These are phyloP conservation scores for Notothenia coriiceps DNA, from an alignment of 2,113 vertebrate species.

Conservation along the genomic window DNA sequence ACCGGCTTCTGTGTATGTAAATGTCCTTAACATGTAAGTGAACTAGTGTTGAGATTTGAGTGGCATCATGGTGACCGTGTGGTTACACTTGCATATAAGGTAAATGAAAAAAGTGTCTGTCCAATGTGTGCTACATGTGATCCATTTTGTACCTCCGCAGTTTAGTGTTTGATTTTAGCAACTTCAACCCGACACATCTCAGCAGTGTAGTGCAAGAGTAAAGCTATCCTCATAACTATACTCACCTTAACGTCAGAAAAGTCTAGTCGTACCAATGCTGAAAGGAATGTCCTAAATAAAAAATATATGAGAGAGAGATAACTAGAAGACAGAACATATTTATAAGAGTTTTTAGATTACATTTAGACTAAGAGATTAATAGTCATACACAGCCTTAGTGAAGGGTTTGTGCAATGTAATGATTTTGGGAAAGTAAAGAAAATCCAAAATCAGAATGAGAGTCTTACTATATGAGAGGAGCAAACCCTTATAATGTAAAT, in stretches of 20 bases:
- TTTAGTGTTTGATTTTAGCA: conserved; percentile 18
- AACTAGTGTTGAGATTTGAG: conserved; percentile 42
- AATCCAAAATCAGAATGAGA: conserved; percentile 47
- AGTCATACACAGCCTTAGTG: conserved; percentile 8
- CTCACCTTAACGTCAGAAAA: conserved; percentile 21
- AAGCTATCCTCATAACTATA: conserved; percentile 35
- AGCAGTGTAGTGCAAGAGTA: conserved; percentile 58
- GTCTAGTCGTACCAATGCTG: conserved; percentile 35
- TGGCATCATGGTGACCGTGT: conserved; percentile 27
- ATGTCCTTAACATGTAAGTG: conserved; percentile 35
- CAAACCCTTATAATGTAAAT: conserved; percentile 21
- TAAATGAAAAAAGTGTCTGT: conserved; percentile 19
- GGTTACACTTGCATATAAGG: conserved; percentile 40
- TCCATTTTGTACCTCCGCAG: conserved; percentile 43
- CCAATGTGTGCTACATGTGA: conserved; percentile 34
- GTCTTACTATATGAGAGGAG: conserved; percentile 18
- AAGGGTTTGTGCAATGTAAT: conserved; percentile 71
- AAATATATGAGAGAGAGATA: conserved; percentile 46
- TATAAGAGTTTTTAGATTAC: conserved; percentile 29
- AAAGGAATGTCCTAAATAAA: conserved; percentile 18
- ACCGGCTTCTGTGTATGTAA: conserved; percentile 65
- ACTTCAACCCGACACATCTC: conserved; percentile 23
- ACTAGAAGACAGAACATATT: conserved; percentile 21
- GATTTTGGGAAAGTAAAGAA: conserved; percentile 20
- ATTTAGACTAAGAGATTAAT: conserved; percentile 13